phyloP scores from a whole-genome alignment of 2,797 vertebrate species.

The Dromococcyx pavoninus region DNA sequence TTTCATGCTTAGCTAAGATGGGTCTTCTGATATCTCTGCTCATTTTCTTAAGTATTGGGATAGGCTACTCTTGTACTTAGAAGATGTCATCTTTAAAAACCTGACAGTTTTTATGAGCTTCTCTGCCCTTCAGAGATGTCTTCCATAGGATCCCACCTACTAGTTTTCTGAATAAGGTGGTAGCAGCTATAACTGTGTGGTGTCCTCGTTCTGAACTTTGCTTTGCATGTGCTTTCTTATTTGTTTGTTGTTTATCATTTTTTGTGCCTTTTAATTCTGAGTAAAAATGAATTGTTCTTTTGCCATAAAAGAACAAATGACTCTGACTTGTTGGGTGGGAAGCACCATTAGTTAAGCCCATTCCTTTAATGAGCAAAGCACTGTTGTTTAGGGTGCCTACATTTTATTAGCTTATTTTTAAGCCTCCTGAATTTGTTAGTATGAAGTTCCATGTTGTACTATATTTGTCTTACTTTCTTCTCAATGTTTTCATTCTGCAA shows the following conservation, averaged over 20 bases:
- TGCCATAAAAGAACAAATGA: background rate
- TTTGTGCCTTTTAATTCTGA: background rate
- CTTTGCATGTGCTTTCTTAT: background rate
- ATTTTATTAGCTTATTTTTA: background rate
- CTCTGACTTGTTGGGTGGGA: background rate
- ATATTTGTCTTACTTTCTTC: background rate
- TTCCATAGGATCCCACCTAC: background rate
- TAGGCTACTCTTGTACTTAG: background rate
- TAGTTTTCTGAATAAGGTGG: background rate
- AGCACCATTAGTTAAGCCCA: background rate
- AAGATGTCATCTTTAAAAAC: background rate
- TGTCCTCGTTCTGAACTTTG: background rate
- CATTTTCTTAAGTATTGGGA: background rate
- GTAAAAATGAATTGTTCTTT: background rate
- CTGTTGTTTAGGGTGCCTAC: background rate
- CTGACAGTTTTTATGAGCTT: background rate
- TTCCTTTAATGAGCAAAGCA: background rate
- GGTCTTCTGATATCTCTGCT: background rate
- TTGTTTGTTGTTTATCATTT: accelerated
- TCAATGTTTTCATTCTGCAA: background rate
- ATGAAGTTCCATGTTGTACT: background rate
- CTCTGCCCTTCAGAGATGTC: background rate
- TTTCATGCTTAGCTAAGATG: background rate
- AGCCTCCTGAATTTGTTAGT: background rate
- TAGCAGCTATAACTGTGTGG: background rate